Evolutionary conservation across 2,113 vertebrate genomes (phyloP), one percentile per base, ranked within the genome.

Genomic region (Clarias magur): DNA sequence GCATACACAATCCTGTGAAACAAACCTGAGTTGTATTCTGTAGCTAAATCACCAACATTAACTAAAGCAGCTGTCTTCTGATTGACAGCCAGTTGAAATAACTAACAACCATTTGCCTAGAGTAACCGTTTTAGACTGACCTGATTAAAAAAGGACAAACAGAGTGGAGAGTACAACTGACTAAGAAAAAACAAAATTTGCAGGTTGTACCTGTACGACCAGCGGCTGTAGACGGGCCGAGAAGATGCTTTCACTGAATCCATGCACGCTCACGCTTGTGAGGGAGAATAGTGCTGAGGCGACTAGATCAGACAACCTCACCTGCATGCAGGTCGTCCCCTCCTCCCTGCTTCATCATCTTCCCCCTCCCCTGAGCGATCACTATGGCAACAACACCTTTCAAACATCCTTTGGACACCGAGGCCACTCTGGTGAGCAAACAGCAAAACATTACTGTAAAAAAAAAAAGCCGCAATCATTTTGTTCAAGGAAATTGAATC

Each of bases 151-250:
- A 25, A 23, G 11, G 48, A 57, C 3, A 19, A n/a, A 34, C 16
- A 34, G 7, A 16, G 17, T 0, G 23, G 10, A 80, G 42, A 38
- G 4, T 13, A 21, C 48, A 56, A 48, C 73, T 56, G 16, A 13
- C 48, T 38, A 57, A 27, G 16, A 30, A 30, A 53, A 27, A 57
- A 13, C 25, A 4, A 30, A 59, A 1, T 65, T 16, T 2, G 54
- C n/a, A 80, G 82, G 42, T n/a, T 70, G 70, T 93, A 95, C 95
- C 95, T 95, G 94, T 95, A 95, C 0, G 94, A 95, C 94, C 94
- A 95, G 89, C 94, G 94, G 67, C 95, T 95, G 93, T 93, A 95
- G 87, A 88, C 89, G 19, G 93, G 93, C 90, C 93, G 94, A 82
- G 93, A 91, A 83, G 87, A 91, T 30, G 88, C 91, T 87, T 93